phyloP scores from a whole-genome alignment of 2,797 vertebrate genomes.

The Sarcoramphus papa region DNA sequence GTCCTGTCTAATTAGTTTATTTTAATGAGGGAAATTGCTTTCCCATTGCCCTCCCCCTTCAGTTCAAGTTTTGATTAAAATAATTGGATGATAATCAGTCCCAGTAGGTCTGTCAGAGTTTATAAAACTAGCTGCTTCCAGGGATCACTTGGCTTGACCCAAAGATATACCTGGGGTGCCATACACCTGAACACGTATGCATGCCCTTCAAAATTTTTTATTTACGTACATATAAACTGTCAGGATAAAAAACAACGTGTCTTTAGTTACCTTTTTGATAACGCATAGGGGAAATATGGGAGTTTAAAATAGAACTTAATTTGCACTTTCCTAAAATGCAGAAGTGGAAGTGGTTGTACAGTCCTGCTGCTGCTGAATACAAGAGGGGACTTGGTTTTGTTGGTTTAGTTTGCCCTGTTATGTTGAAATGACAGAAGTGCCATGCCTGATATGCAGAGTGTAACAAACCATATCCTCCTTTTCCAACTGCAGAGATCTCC shows the following conservation, averaged over 20 bases:
- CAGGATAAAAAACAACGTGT: neutral
- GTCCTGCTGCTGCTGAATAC: neutral
- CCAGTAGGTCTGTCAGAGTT: neutral
- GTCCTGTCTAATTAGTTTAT: neutral
- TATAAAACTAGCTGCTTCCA: neutral
- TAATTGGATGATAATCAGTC: neutral
- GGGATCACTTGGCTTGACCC: neutral
- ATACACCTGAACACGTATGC: neutral
- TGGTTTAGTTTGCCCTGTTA: neutral
- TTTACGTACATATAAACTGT: neutral
- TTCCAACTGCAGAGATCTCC: neutral
- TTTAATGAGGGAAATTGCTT: neutral
- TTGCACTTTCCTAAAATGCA: neutral
- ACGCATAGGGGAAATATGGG: neutral
- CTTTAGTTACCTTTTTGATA: neutral
- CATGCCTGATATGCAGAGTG: neutral
- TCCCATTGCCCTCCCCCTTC: neutral
- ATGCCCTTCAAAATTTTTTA: neutral
- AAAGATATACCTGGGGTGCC: neutral
- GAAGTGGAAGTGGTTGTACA: neutral
- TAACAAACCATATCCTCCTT: neutral
- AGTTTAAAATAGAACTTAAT: neutral
- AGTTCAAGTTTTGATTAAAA: constrained; percentile 5
- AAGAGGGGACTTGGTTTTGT: neutral
- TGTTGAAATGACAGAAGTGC: neutral